Evolutionary conservation across 2,888 invertebrate species (phyloP).

Genomic region (Anodontia alba): DNA sequence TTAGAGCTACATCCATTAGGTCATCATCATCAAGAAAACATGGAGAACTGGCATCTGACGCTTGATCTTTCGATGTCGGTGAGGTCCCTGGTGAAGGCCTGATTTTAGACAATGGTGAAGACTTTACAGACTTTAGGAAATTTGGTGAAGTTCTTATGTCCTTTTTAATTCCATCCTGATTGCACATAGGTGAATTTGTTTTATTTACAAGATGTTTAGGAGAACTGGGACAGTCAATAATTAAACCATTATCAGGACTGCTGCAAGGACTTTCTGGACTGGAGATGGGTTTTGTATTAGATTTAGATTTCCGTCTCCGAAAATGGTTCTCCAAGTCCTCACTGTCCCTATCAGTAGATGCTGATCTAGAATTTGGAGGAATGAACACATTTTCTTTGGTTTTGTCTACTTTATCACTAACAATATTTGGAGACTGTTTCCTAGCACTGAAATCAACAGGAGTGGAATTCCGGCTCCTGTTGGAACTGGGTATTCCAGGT

Average conservation of each 20-base stretch:
- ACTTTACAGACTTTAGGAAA: conserved; percentile 25
- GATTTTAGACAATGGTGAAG: conserved; percentile 51
- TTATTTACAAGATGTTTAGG: conserved; percentile 59
- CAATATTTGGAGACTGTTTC: background rate
- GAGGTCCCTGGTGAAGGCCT: conserved; percentile 47
- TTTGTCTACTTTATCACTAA: conserved; percentile 4
- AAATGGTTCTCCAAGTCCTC: conserved; percentile 64
- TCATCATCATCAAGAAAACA: conserved; percentile 96
- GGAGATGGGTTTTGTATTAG: conserved; percentile 53
- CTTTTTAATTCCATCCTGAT: conserved; percentile 46
- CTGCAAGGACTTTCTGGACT: conserved; percentile 81
- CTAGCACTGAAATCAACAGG: background rate
- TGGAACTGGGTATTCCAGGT: conserved; percentile 8
- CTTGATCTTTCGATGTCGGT: conserved; percentile 46
- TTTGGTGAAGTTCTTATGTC: conserved; percentile 32
- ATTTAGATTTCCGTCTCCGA: conserved; percentile 49
- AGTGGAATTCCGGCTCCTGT: conserved; percentile 17
- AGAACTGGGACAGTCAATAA: conserved; percentile 82
- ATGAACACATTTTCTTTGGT: background rate
- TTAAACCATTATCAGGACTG: conserved; percentile 84
- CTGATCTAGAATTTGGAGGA: conserved; percentile 16
- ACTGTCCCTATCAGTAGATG: conserved; percentile 53
- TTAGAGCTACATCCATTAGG: conserved; percentile 93
- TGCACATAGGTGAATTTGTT: conserved; percentile 69
- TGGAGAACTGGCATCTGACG: conserved; percentile 64